A percentile compares a stretch with the other conserved stretches of the same genome.
Conservation (phyloP, 2,888 invertebrate genomes). For the Hirtodrosophila cameraria region DNA sequence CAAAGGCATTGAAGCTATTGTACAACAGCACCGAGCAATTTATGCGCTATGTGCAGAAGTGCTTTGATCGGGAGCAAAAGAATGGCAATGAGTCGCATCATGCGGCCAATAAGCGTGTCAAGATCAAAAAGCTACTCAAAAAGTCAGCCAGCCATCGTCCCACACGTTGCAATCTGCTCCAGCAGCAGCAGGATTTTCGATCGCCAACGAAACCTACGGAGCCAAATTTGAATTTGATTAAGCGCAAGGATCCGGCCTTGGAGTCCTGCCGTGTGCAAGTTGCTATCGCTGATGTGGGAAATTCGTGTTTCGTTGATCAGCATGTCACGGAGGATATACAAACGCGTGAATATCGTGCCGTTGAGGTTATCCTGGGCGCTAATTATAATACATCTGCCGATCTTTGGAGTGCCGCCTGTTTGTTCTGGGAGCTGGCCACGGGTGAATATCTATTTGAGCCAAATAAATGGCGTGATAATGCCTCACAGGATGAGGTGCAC, state of each 20-base stretch:
- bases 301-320: constrained; percentile 98
- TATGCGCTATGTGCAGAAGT: constrained; percentile 19
- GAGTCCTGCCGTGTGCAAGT: constrained; percentile 94
- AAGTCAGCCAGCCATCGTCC: background rate
- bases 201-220: background rate
- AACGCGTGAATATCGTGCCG: constrained; percentile 97
- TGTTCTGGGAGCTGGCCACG: constrained; percentile 99
- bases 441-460: constrained; percentile 99
- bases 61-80: constrained; percentile 5
- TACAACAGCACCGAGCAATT: constrained; percentile 26
- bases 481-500: constrained; percentile 98
- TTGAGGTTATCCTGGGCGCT: constrained; percentile 97
- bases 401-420: constrained; percentile 99
- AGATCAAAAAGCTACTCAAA: background rate
- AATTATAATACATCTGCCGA: constrained; percentile 98
- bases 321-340: constrained; percentile 99
- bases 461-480: constrained; percentile 92
- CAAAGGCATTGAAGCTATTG: constrained; percentile 24
- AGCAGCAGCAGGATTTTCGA: background rate
- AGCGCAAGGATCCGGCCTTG: constrained; percentile 89
- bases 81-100: background rate
- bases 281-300: constrained; percentile 99
- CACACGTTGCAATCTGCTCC: background rate
- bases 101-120: background rate
- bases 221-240: constrained; percentile 5